phyloP scores from a whole-genome alignment of 35 echinoderm and acorn worm genomes.

The Apostichopus californicus region DNA sequence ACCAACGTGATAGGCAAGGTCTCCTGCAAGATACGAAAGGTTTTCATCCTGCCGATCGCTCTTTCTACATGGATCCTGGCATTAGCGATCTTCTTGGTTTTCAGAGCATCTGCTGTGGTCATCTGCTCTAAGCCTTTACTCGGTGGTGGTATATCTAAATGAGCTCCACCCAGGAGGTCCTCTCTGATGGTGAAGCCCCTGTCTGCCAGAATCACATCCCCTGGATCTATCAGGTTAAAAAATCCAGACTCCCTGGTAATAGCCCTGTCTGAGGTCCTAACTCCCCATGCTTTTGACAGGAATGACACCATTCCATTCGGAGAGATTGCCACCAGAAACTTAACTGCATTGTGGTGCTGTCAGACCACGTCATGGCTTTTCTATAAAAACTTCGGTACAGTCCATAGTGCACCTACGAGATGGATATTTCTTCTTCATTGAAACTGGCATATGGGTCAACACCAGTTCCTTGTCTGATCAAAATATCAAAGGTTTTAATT shows the following conservation, averaged over 20 bases:
- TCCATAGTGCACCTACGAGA: slow-evolving; percentile 54
- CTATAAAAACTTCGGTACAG: slow-evolving; percentile 78
- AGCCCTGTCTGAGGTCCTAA: slow-evolving; percentile 57
- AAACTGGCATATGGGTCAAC: slow-evolving; percentile 38
- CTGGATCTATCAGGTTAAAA: slow-evolving; percentile 49
- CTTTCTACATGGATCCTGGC: slow-evolving; percentile 61
- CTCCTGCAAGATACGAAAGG: slow-evolving; percentile 32
- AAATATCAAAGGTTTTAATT: slow-evolving; percentile 45
- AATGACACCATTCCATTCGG: slow-evolving; percentile 68
- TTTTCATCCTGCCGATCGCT: slow-evolving; percentile 49
- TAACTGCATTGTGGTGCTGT: slow-evolving; percentile 67
- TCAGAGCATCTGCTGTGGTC: not conserved
- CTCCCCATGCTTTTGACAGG: slow-evolving; percentile 73
- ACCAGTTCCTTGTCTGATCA: slow-evolving; percentile 12
- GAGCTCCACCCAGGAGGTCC: slow-evolving; percentile 50
- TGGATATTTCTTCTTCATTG: not conserved
- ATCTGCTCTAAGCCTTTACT: slow-evolving; percentile 40
- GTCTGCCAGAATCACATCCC: slow-evolving; percentile 60
- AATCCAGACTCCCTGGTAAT: slow-evolving; percentile 65
- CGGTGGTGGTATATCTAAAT: slow-evolving; percentile 52
- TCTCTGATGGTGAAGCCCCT: slow-evolving; percentile 71
- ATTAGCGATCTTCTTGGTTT: slow-evolving; percentile 67
- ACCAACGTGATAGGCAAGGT: slow-evolving; percentile 55
- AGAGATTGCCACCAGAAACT: slow-evolving; percentile 68
- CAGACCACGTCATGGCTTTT: slow-evolving; percentile 70